Percentiles rank a stretch among this genome's conserved stretches.
Conservation (phyloP, 2,797 vertebrate genomes). For the Todus mexicanus region DNA sequence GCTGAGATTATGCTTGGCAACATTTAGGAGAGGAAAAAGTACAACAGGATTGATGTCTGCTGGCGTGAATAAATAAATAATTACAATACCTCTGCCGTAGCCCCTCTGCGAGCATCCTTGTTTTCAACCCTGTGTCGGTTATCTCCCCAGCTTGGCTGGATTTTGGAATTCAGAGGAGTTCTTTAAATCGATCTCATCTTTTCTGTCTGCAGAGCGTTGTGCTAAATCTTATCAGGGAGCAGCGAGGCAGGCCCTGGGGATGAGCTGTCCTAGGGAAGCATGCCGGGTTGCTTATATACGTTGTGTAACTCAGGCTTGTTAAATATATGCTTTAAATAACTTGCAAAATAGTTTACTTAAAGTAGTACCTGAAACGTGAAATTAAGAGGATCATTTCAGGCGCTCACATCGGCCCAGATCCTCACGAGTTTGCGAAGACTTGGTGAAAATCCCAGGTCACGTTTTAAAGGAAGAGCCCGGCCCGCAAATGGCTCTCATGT, state of each 20-base stretch:
- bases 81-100: neutral
- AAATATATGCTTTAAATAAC: neutral
- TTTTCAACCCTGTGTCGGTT: neutral
- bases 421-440: neutral
- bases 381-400: neutral
- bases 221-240: neutral
- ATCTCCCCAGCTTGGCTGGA: neutral
- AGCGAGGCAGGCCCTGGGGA: neutral
- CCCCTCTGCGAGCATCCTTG: neutral
- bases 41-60: slow-evolving; percentile 7
- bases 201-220: neutral
- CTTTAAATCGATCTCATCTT: neutral
- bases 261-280: neutral
- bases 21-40: neutral
- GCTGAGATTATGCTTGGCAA: neutral
- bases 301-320: neutral
- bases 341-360: neutral
- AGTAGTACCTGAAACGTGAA: neutral
- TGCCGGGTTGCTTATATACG: neutral
- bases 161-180: neutral
- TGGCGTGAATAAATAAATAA: neutral
- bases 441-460: neutral
- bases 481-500: neutral
- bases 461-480: neutral
- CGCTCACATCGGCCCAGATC: neutral